Conservation (phyloP, 1,140 invertebrate species). For the Phymastichus coffea region DNA sequence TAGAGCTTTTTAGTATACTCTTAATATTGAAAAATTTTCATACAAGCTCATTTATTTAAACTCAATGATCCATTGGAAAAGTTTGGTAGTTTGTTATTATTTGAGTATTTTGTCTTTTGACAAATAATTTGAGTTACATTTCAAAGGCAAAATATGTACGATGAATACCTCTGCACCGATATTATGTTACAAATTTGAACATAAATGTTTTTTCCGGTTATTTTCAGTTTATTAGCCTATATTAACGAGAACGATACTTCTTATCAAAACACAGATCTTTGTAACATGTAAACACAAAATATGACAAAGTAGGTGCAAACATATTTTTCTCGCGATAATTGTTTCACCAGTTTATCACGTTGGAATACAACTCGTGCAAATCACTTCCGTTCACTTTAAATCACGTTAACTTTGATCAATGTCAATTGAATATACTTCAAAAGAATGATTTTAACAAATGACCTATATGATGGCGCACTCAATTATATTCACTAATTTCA, state of each 20-base stretch:
- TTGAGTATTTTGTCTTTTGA: too few species aligned
- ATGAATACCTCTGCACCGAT: too few species aligned
- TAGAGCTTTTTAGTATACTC: too few species aligned
- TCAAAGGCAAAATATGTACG: too few species aligned
- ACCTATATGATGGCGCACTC: too few species aligned
- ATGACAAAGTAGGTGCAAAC: slow-evolving; percentile 40
- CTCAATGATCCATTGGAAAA: too few species aligned
- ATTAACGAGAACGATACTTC: too few species aligned
- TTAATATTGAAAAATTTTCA: too few species aligned
- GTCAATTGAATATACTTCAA: background rate
- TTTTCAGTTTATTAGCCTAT: slow-evolving; percentile 52
- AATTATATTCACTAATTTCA: background rate
- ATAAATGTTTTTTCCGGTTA: slow-evolving; percentile 38
- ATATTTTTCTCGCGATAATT: slow-evolving; percentile 20
- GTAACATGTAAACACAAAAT: slow-evolving; percentile 33
- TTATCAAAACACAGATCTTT: slow-evolving; percentile 48
- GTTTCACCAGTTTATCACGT: slow-evolving; percentile 28
- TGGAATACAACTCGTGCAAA: slow-evolving; percentile 19
- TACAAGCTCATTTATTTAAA: too few species aligned
- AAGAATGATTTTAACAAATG: slow-evolving; percentile 7
- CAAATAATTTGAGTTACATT: too few species aligned
- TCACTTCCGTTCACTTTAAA: slow-evolving; percentile 24
- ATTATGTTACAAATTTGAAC: too few species aligned
- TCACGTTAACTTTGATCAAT: slow-evolving; percentile 21
- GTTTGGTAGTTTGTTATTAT: too few species aligned